Conservation (phyloP, 23 tunicate species). For the Corella eumyota region DNA sequence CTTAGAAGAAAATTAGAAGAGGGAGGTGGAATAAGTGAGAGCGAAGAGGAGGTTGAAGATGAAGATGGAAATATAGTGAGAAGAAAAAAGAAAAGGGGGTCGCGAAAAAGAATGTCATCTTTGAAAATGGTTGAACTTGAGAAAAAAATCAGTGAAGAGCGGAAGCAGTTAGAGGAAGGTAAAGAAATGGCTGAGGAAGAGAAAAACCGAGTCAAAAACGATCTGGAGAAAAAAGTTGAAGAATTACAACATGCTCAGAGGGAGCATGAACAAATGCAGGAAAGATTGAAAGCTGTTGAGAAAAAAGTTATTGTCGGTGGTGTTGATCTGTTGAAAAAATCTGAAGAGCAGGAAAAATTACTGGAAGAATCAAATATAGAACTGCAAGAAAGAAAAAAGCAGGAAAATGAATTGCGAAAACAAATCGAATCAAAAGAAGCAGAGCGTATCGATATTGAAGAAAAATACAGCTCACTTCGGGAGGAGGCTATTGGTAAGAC, state of each 20-base stretch:
- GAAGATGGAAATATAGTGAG: constrained; percentile 46
- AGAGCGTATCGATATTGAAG: constrained; percentile 52
- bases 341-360: constrained; percentile 93
- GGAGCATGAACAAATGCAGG: constrained; percentile 91
- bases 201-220: constrained; percentile 52
- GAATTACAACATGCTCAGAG: constrained; percentile 63
- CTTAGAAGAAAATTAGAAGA: constrained; percentile 51
- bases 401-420: constrained; percentile 64
- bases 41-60: constrained; percentile 49
- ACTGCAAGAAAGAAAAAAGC: constrained; percentile 57
- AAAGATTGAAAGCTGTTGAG: constrained; percentile 54
- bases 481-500: constrained; percentile 92
- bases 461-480: constrained; percentile 71
- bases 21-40: constrained; percentile 24
- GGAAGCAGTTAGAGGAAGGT: constrained; percentile 67
- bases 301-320: constrained; percentile 92
- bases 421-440: constrained; percentile 90
- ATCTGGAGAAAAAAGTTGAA: constrained; percentile 56
- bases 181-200: constrained; percentile 91
- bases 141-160: constrained; percentile 61
- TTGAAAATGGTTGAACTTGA: constrained; percentile 57
- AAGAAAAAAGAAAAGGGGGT: constrained; percentile 24
- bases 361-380: constrained; percentile 84
- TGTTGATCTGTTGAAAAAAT: constrained; percentile 84
- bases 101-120: constrained; percentile 15